Base-by-base conservation (phyloP, 2,113 vertebrate species). In the Thunnus maccoyii region DNA sequence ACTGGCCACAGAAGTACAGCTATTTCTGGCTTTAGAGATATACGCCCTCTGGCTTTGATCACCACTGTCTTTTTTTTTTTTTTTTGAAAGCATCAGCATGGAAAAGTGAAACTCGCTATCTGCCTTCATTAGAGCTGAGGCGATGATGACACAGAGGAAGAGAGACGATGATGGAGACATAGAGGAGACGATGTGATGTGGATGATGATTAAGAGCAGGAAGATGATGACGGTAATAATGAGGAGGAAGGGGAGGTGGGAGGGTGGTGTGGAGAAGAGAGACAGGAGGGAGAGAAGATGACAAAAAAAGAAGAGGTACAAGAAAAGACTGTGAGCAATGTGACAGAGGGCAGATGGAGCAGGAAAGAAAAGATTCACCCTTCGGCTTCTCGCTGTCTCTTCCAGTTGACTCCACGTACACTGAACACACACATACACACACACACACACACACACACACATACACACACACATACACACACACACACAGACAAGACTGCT, bases 321-420 rank as follows among this genome's bases (percentile, higher is more conserved):
- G 74, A 60, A 79, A 50, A 67, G 60, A 60, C 76, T 67, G 63
- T 22, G 56, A 82, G 71, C 72, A 54, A 87, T 75, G 72, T 82
- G 84, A 86, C 86, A 82, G 58, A 65, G 68, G 81, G 80, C 78
- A 89, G 78, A 82, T 36, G 56, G 84, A 65, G 73, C 73, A 79
- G 56, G 57, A 57, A 80, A 69, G 77, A 83, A 76, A 72, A 90
- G 74, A 75, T 83, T 78, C 80, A 46, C 77, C 88, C 88, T 64
- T 74, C 0, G 73, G 78, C 76, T 77, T 82, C 72, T 69, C 0
- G 36, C 76, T 84, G 90, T 86, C 92, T 86, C 83, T 79, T 92
- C 80, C 51, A 75, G 58, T 89, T 84, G 52, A 82, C 78, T 81
- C 54, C 67, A 76, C 64, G 84, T 27, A 65, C 16, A 7, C 58